Evolutionary conservation across 2,113 vertebrate genomes (phyloP), one percentile per base, ranked within the genome.

Genomic region (Lampris incognitus): DNA sequence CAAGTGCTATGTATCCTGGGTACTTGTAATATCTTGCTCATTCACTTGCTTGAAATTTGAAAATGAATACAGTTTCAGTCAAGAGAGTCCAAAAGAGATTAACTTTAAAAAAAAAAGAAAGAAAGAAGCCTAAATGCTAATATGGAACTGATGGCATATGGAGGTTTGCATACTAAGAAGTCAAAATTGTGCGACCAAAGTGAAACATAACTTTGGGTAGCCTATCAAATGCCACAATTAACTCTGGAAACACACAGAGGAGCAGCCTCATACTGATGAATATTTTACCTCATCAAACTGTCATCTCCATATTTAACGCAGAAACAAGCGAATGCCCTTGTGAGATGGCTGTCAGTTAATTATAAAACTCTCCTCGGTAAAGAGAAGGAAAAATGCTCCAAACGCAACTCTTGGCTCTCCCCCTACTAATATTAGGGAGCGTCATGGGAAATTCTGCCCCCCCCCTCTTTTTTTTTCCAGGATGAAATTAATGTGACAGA

Each of bases 401-500:
- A 93, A 93, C 87, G 89, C 93, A 93, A 92, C 91, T 92, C 92
- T 93, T 93, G 92, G 89, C 85, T 89, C 91, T 91, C 86, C 93
- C 92, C 88, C 85, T 73, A 88, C 91, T 90, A 91, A 94, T 92
- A 93, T 93, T 93, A 92, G 90, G 86, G 89, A 85, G 91, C 73
- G 85, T 93, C 92, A 78, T 85, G 94, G 94, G 93, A 94, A 93
- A 94, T 94, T 90, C 88, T 91, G 24, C 24, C 24, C 24, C 24
- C 24, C 24, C 79, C 81, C 86, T 74, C 77, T 78, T 73, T 69
- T 84, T 82, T 69, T 91, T 90, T 92, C 83, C 72, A 72, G 88
- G 87, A 92, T 92, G 91, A 93, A 94, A 93, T 93, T 92, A 93
- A 94, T 94, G 94, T 94, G 92, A 94, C 92, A 94, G 90, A 92